phyloP scores from a whole-genome alignment of 2,797 vertebrate genomes.

The Scomberomorus guttatus region DNA sequence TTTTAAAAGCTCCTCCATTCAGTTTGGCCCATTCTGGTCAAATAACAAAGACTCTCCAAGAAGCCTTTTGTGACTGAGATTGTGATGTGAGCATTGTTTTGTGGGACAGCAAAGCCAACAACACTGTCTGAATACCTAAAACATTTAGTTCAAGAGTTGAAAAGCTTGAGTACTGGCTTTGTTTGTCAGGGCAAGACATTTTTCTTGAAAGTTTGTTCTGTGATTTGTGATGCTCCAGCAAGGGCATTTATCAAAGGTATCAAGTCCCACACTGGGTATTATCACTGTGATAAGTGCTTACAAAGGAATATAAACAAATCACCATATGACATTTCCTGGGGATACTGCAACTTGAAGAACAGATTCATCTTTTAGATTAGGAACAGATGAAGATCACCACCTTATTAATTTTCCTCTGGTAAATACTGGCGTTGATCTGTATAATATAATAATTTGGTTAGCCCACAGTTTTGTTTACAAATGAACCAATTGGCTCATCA shows the following conservation, averaged over 20 bases:
- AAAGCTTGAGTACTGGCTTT: background rate
- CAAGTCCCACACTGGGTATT: background rate
- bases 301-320: background rate
- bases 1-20: background rate
- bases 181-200: background rate
- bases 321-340: background rate
- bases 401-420: background rate
- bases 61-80: background rate
- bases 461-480: background rate
- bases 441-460: too few relatives aligned
- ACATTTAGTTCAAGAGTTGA: background rate
- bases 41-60: background rate
- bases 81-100: background rate
- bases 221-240: background rate
- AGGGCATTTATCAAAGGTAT: background rate
- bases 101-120: background rate
- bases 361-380: background rate
- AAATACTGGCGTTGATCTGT: background rate
- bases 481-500: background rate
- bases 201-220: background rate
- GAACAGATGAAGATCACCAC: slow-evolving; percentile 3
- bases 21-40: background rate
- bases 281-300: background rate
- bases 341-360: background rate
- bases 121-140: background rate